Conservation (phyloP, 2,113 vertebrate species). For the Hassar affinis region DNA sequence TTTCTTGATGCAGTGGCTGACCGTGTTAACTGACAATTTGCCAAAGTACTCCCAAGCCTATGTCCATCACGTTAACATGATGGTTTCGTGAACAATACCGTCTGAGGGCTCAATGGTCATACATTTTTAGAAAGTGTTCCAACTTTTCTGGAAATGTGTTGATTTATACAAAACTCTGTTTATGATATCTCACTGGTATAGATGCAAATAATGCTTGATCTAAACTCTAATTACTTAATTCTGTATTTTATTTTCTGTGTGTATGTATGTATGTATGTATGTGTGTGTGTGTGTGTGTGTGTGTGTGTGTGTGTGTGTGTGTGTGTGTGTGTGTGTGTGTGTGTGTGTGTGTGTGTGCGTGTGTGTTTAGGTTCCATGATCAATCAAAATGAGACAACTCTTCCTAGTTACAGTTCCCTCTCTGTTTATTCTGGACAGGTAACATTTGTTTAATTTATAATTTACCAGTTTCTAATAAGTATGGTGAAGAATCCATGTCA, state of each 20-base stretch:
- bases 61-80: too few species aligned
- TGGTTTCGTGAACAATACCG: too few species aligned
- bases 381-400: slow-evolving; percentile 75
- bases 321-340: slow-evolving; percentile 20
- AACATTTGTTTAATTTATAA: neutral
- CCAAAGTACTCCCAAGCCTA: too few species aligned
- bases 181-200: neutral
- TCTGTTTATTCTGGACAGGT: slow-evolving; percentile 79
- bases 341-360: too few species aligned
- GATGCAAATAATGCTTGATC: neutral
- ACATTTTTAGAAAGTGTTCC: too few species aligned
- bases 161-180: too few species aligned
- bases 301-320: slow-evolving; percentile 32
- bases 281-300: slow-evolving; percentile 8
- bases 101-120: too few species aligned
- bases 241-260: neutral
- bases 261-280: slow-evolving; percentile 35
- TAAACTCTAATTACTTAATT: neutral
- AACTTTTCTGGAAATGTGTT: too few species aligned
- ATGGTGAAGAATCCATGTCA: neutral
- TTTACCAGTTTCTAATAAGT: neutral
- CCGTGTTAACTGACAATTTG: too few species aligned
- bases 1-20: too few species aligned
- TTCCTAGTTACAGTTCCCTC: slow-evolving; percentile 76
- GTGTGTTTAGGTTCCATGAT: slow-evolving; percentile 74